Evolutionary conservation across 2,113 vertebrate genomes (phyloP).

Genomic region (Calyptommatus sinebrachiatus): DNA sequence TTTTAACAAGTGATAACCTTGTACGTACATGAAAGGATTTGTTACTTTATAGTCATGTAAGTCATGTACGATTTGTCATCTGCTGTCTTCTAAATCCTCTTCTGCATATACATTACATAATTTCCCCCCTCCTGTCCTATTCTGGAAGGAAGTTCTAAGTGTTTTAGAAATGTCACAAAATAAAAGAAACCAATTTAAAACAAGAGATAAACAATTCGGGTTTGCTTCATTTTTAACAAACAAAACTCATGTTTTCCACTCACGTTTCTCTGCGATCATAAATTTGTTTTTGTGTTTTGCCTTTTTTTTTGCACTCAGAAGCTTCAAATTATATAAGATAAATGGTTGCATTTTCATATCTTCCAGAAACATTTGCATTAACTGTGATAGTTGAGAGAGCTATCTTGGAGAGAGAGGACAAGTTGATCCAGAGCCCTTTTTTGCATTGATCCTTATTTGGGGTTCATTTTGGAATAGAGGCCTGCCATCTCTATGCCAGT

Average conservation of each 20-base stretch:
- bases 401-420: too few species aligned
- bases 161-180: background rate
- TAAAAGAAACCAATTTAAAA: background rate
- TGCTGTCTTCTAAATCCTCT: slow-evolving; percentile 45
- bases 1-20: slow-evolving; percentile 31
- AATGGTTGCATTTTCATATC: background rate
- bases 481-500: too few species aligned
- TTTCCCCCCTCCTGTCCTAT: slow-evolving; percentile 7
- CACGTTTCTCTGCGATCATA: background rate
- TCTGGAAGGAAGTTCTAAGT: slow-evolving; percentile 6
- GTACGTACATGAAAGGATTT: slow-evolving; percentile 48
- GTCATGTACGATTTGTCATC: slow-evolving; percentile 43
- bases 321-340: background rate
- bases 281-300: background rate
- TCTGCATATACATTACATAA: slow-evolving; percentile 41
- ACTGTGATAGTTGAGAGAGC: too few species aligned
- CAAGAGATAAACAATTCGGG: background rate
- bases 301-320: background rate
- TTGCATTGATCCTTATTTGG: too few species aligned
- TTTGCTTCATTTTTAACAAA: background rate
- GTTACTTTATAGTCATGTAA: slow-evolving; percentile 44
- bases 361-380: too few species aligned
- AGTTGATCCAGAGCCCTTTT: too few species aligned
- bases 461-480: too few species aligned
- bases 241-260: background rate